A percentile compares a stretch with the other conserved stretches of the same genome.
These are phyloP conservation scores for Chaetura pelagica DNA, from an alignment of 2,113 vertebrate genomes.

Conservation along the genomic window DNA sequence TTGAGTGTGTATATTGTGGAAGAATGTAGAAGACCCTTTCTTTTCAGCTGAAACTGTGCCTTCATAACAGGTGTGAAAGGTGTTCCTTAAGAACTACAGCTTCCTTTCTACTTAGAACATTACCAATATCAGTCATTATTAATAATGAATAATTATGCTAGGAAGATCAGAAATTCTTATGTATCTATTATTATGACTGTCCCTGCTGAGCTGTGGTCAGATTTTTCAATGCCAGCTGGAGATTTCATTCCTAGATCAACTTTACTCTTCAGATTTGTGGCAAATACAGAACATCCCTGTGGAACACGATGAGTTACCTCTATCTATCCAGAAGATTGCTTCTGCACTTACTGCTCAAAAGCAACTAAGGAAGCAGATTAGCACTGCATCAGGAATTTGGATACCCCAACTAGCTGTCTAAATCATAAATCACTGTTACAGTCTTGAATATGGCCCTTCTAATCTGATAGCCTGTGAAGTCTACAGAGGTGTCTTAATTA, in stretches of 20 bases:
- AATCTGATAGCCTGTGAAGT: not conserved
- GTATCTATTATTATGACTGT: not conserved
- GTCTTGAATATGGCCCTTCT: not conserved
- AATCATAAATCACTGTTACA: not conserved
- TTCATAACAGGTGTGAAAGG: not conserved
- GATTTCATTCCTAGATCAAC: not conserved
- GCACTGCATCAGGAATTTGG: not conserved
- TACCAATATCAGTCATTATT: not conserved
- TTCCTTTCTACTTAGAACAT: not conserved
- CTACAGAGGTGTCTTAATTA: not conserved
- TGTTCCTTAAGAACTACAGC: not conserved
- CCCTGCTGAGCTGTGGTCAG: not conserved
- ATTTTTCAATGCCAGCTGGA: not conserved
- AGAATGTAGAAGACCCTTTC: not conserved
- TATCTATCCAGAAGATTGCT: not conserved
- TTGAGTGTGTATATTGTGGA: not conserved
- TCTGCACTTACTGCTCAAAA: not conserved
- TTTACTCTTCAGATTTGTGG: not conserved
- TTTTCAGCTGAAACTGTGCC: not conserved
- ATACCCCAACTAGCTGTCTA: not conserved
- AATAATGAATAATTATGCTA: not conserved
- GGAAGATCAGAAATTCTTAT: not conserved
- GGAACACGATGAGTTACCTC: not conserved
- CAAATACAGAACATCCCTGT: not conserved
- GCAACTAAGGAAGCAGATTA: not conserved